Percentiles rank a stretch among this genome's conserved stretches.
Conservation (phyloP, 2,888 invertebrate genomes). For the Dasypolia templi region DNA sequence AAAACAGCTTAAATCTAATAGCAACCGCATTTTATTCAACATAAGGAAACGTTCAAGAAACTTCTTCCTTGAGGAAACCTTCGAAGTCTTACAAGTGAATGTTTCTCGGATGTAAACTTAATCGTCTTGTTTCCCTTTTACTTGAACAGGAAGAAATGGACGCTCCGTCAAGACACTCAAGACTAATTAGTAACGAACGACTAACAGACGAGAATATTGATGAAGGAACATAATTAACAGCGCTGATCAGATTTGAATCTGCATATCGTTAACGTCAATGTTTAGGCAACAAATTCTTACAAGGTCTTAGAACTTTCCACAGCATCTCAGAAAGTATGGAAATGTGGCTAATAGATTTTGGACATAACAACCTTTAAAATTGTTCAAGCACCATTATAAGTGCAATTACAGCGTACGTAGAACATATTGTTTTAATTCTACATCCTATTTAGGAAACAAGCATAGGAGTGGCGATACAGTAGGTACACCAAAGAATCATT, state of each 20-base stretch:
- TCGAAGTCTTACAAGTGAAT: slow-evolving; percentile 40
- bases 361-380: slow-evolving; percentile 5
- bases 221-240: slow-evolving; percentile 27
- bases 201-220: slow-evolving; percentile 50
- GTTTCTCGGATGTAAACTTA: slow-evolving; percentile 33
- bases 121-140: slow-evolving; percentile 30
- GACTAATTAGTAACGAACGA: slow-evolving; percentile 43
- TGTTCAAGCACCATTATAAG: slow-evolving; percentile 25
- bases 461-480: slow-evolving; percentile 34
- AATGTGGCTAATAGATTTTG: neutral
- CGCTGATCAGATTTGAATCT: slow-evolving; percentile 33
- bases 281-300: neutral
- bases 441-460: slow-evolving; percentile 32
- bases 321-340: neutral
- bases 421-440: slow-evolving; percentile 13
- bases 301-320: neutral
- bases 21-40: slow-evolving; percentile 33
- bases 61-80: slow-evolving; percentile 38
- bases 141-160: slow-evolving; percentile 25
- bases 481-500: slow-evolving; percentile 8
- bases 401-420: slow-evolving; percentile 8
- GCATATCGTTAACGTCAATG: neutral
- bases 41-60: slow-evolving; percentile 38
- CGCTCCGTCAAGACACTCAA: neutral
- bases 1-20: slow-evolving; percentile 44